Evolutionary conservation across 2,888 invertebrate genomes (phyloP).

Genomic region (Campoplex capitator): DNA sequence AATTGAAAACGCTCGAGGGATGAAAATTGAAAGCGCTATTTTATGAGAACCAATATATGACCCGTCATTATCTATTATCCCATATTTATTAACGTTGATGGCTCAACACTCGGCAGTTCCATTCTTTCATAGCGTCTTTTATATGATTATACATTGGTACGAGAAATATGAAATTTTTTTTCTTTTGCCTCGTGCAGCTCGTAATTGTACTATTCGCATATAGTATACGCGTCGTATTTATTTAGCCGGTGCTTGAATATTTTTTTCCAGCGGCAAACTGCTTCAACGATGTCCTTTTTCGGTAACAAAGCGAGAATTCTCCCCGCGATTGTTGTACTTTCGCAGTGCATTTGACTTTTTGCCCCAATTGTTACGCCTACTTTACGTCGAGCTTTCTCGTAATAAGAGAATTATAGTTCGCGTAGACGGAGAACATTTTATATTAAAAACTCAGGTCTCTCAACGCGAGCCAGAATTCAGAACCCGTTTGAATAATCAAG

Average conservation of each 20-base stretch:
- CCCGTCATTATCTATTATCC: no score
- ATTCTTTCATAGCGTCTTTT: not conserved
- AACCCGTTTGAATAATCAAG: not conserved
- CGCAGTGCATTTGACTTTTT: conserved; percentile 21
- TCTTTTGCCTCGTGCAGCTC: not conserved
- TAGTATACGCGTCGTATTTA: not conserved
- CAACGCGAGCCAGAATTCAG: not conserved
- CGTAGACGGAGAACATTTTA: not conserved
- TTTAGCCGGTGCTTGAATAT: not conserved
- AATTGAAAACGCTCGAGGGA: not conserved
- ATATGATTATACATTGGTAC: not conserved
- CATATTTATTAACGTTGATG: no score
- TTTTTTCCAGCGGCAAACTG: not conserved
- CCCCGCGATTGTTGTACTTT: not conserved
- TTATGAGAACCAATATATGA: no score
- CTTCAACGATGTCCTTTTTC: not conserved
- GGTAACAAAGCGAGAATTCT: conserved; percentile 6
- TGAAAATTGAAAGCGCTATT: not conserved
- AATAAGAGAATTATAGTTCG: not conserved
- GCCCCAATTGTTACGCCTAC: conserved; percentile 15
- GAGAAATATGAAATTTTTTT: not conserved
- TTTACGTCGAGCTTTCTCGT: conserved; percentile 4
- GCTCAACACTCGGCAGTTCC: not conserved
- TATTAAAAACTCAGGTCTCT: conserved; percentile 1
- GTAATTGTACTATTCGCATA: not conserved